These are phyloP conservation scores for Andricus grossulariae DNA, from an alignment of 1,140 invertebrate species.

Conservation along the genomic window DNA sequence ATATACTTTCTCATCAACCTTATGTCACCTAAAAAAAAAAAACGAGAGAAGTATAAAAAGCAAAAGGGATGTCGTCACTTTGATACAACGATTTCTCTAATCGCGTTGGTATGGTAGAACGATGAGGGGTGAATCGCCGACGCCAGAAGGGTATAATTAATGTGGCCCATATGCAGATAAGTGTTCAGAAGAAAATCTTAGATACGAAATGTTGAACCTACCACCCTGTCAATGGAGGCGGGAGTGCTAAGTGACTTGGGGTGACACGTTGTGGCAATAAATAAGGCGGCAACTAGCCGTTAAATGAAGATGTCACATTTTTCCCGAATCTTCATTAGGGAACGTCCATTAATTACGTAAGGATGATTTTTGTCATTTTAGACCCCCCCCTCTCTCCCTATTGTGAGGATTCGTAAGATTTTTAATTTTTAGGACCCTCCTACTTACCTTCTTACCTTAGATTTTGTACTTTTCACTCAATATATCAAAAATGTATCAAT, in stretches of 20 bases:
- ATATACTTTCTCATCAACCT: no score
- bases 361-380: no score
- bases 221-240: no score
- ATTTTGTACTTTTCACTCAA: no score
- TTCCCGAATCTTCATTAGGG: not conserved
- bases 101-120: constrained; percentile 5
- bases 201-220: not conserved
- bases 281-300: constrained; percentile 55
- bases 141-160: not conserved
- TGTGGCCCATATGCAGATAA: constrained; percentile 2
- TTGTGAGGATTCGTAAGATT: no score
- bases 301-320: constrained; percentile 42
- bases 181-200: constrained; percentile 15
- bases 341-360: no score
- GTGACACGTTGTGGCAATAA: constrained; percentile 52
- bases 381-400: no score
- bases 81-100: constrained; percentile 22
- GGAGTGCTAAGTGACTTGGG: constrained; percentile 10
- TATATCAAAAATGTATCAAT: no score
- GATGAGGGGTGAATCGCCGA: constrained; percentile 19
- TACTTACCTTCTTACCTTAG: no score
- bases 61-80: not conserved
- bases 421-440: no score
- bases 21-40: not conserved
- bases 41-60: constrained; percentile 3